These are phyloP conservation scores for Dinoponera quadriceps DNA, from an alignment of 1,140 invertebrate species.

Conservation along the genomic window DNA sequence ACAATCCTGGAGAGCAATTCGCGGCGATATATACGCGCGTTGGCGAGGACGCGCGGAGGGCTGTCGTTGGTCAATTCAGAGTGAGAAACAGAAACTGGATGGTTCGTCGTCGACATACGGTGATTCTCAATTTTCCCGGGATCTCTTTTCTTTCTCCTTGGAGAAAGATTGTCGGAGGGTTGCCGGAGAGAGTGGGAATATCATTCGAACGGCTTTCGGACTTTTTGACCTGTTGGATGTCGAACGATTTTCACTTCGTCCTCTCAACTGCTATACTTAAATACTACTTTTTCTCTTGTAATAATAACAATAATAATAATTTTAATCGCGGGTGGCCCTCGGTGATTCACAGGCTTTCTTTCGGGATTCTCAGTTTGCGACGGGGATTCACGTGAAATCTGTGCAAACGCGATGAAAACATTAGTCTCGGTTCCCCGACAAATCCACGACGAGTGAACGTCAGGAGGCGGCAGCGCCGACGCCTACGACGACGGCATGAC, in stretches of 20 bases:
- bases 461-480: slow-evolving; percentile 31
- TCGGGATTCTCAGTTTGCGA: neutral
- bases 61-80: neutral
- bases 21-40: neutral
- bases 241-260: too few relatives aligned
- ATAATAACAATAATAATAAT: too few relatives aligned
- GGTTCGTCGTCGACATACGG: neutral
- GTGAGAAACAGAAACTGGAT: slow-evolving; percentile 6
- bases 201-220: neutral
- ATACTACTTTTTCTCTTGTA: too few relatives aligned
- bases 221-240: neutral
- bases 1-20: slow-evolving; percentile 10
- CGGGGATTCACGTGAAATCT: slow-evolving; percentile 20
- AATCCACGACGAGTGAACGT: slow-evolving; percentile 9
- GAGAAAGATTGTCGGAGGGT: neutral
- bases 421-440: slow-evolving; percentile 45
- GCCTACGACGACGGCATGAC: slow-evolving; percentile 42
- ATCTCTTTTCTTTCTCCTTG: slow-evolving; percentile 10
- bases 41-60: neutral
- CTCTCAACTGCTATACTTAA: too few relatives aligned
- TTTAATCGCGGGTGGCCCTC: too few relatives aligned
- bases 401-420: slow-evolving; percentile 45
- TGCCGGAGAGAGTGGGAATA: slow-evolving; percentile 1
- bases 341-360: neutral
- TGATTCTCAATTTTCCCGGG: slow-evolving; percentile 25